Percentiles rank a stretch among this genome's conserved stretches.
These are phyloP conservation scores for Caenorhabditis sp. DNA, from an alignment of 2,888 invertebrate genomes.

Conservation along the genomic window DNA sequence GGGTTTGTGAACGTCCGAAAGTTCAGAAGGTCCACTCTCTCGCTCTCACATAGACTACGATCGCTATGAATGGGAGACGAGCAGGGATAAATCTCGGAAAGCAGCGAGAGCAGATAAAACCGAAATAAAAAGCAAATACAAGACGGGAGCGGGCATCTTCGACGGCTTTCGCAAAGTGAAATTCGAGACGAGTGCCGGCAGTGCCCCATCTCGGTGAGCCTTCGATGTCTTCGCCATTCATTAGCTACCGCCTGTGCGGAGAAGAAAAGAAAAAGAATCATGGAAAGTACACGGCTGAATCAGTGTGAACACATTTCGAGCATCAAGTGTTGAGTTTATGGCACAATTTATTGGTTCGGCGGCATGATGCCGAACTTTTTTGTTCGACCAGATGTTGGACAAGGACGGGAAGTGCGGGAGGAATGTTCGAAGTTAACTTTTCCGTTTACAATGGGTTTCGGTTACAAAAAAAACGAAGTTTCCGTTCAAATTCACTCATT, in stretches of 20 bases:
- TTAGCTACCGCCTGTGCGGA: conserved; percentile 18
- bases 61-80: conserved; percentile 25
- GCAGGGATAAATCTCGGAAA: conserved; percentile 32
- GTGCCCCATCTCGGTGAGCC: conserved; percentile 24
- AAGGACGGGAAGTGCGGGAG: too few species aligned
- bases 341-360: too few species aligned
- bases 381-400: too few species aligned
- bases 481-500: too few species aligned
- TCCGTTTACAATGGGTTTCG: too few species aligned
- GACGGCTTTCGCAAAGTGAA: conserved; percentile 48
- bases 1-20: background rate
- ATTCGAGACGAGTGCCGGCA: conserved; percentile 31
- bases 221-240: conserved; percentile 21
- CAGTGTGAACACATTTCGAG: too few species aligned
- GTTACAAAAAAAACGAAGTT: too few species aligned
- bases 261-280: conserved; percentile 4
- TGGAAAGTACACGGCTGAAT: background rate
- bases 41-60: conserved; percentile 36
- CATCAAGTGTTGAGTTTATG: too few species aligned
- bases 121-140: conserved; percentile 52
- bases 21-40: conserved; percentile 14
- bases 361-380: too few species aligned
- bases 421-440: too few species aligned
- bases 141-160: conserved; percentile 23
- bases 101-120: conserved; percentile 33